Evolutionary conservation across 2,797 vertebrate species (phyloP), one percentile per base, ranked within the genome.

Genomic region (Luscinia luscinia): DNA sequence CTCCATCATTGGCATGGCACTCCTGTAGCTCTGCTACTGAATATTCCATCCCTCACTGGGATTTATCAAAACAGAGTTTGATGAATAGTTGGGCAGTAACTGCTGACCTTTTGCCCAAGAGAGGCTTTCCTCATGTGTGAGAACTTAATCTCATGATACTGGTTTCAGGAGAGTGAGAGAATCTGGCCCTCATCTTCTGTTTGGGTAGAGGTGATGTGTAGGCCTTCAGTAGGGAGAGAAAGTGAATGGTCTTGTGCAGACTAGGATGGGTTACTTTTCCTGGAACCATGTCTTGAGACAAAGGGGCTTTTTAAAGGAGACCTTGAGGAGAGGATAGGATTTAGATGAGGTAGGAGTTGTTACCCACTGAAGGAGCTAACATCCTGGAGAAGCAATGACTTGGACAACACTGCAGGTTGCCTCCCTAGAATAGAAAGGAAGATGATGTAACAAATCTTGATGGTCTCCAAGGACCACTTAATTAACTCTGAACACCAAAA

Each of bases 221-320:
- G 7, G 3, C 13, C 15, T 89, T 79, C 23, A 41, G 10, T 3
- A 69, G 38, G 11, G 40, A 34, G 48, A 38, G 38, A 63, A 73
- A 27, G 46, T 30, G 30, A 81, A 30, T 40, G 40, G 9, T 28
- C 15, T 38, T 2, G 2, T 0, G 0, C 20, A 78, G 36, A 18
- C 21, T 75, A 32, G 19, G 58, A 36, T 36, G 32, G 24, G 23
- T 67, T 72, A 15, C 21, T 38, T 87, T 43, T 69, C 28, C 40
- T 79, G n/a, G 18, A 32, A 18, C 15, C 13, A 3, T 66, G n/a
- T 76, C 12, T 58, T 73, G 26, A 11, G 45, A n/a, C 18, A 40
- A 49, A 78, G 30, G 8, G 9, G 4, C 30, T 69, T 87, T 14
- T 54, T 15, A 58, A 91, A 82, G 20, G 12, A 76, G 24, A 62